phyloP scores from a whole-genome alignment of 2,888 invertebrate genomes.

The Mythimna vitellina region DNA sequence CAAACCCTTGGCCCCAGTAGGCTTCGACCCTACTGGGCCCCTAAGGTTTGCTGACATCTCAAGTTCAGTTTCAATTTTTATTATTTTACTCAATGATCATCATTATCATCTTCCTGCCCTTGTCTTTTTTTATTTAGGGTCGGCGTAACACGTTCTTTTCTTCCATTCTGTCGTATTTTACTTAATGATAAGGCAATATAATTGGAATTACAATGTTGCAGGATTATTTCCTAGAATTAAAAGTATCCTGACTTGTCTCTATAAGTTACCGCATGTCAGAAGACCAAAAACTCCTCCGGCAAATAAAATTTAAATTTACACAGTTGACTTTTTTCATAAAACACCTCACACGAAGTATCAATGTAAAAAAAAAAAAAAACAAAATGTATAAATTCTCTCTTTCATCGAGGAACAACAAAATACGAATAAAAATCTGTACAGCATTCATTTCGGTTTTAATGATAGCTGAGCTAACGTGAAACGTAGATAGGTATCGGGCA shows the following conservation, averaged over 20 bases:
- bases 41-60: no score
- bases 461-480: slow-evolving; percentile 59
- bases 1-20: no score
- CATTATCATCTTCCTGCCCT: no score
- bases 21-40: no score
- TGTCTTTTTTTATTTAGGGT: no score
- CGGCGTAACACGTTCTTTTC: no score
- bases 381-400: slow-evolving; percentile 45
- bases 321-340: slow-evolving; percentile 28
- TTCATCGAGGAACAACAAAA: slow-evolving; percentile 55
- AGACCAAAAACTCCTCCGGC: background rate
- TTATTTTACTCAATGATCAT: background rate
- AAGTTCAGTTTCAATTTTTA: no score
- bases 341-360: slow-evolving; percentile 44
- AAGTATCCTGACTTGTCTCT: background rate
- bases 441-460: slow-evolving; percentile 65
- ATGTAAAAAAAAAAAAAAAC: slow-evolving; percentile 18
- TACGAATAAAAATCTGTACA: slow-evolving; percentile 63
- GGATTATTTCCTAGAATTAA: background rate
- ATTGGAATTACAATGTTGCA: background rate
- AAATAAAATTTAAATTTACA: slow-evolving; percentile 15
- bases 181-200: background rate
- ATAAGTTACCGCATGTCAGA: no score
- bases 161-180: no score
- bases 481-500: slow-evolving; percentile 60